Base-by-base conservation (phyloP, 2,797 vertebrate genomes). In the Cynodonichthys magdalenae region DNA sequence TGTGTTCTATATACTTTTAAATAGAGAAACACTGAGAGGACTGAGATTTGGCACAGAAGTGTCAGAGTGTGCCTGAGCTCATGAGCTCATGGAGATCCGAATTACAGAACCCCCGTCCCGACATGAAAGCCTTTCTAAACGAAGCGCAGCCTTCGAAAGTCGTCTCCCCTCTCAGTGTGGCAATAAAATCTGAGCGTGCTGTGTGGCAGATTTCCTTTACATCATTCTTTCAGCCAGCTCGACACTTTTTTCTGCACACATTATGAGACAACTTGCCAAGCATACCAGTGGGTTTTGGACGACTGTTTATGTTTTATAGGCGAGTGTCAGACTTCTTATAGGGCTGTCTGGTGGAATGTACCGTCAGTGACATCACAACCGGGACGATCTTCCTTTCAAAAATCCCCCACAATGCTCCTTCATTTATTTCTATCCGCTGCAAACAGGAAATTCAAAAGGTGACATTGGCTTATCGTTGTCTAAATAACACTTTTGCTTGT, bases 171-270 rank as follows among this genome's bases (percentile, higher is more conserved):
- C 77, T 74, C 81, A 24, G 34, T 12, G 61, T 73, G 54, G 59
- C 74, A 55, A 66, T 86, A 85, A 86, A 84, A 76, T 57, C 62
- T 63, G 15, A 70, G 66, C 83, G 19, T 46, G 45, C 66, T 74
- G 78, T 81, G 86, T 77, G 80, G 80, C 78, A 75, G 42, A 52
- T 73, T 67, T 71, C 60, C 69, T 75, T 83, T 64, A 85, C 81
- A 86, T 87, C 77, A 82, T 48, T 80, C 59, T 62, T 79, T 84
- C 63, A 71, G 74, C 78, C 68, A 54, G 67, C 64, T 45, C 64
- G 58, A 80, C 75, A 56, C 59, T 71, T 77, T 84, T 84, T 85
- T 75, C 67, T 81, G 77, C 84, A 77, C 63, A 85, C 72, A 60
- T 80, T 61, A 79, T 74, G 57, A 42, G 66, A 29, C 51, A 18